A percentile compares a stretch with the other conserved stretches of the same genome.
These are phyloP conservation scores for Myotis findleyi DNA, from an alignment of 2,797 vertebrate genomes.

Conservation along the genomic window DNA sequence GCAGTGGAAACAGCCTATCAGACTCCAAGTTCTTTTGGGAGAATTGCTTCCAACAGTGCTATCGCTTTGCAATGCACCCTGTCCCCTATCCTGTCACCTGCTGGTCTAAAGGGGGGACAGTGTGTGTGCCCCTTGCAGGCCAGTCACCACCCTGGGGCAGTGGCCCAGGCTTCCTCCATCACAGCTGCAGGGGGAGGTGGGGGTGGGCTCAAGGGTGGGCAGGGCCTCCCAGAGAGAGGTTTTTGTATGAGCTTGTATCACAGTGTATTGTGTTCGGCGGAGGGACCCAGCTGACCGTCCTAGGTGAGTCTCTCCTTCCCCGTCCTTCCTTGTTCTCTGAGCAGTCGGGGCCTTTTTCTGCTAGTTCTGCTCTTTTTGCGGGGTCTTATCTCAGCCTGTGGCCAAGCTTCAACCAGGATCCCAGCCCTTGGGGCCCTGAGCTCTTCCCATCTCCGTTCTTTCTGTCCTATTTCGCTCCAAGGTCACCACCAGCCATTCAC, in stretches of 20 bases:
- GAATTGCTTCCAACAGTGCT: background rate
- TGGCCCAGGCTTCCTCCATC: background rate
- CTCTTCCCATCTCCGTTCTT: background rate
- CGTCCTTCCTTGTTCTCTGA: fast-evolving
- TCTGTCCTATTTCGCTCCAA: background rate
- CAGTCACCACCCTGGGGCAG: background rate
- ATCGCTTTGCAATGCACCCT: fast-evolving
- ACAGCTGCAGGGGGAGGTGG: background rate
- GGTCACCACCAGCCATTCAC: background rate
- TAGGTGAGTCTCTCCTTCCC: background rate
- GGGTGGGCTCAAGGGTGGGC: fast-evolving
- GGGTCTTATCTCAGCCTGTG: fast-evolving
- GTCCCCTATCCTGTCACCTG: background rate
- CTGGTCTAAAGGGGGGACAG: fast-evolving
- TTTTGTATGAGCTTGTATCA: background rate
- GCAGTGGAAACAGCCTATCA: background rate
- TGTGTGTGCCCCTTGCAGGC: fast-evolving
- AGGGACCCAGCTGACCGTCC: background rate
- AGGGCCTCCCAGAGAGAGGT: background rate
- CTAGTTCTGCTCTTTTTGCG: fast-evolving
- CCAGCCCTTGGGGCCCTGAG: fast-evolving
- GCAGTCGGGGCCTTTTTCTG: fast-evolving
- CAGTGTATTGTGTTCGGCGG: background rate
- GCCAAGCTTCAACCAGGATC: fast-evolving
- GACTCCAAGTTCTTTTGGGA: background rate